These are phyloP conservation scores for Oncorhynchus kisutch DNA, from an alignment of 2,113 vertebrate genomes.

Conservation along the genomic window DNA sequence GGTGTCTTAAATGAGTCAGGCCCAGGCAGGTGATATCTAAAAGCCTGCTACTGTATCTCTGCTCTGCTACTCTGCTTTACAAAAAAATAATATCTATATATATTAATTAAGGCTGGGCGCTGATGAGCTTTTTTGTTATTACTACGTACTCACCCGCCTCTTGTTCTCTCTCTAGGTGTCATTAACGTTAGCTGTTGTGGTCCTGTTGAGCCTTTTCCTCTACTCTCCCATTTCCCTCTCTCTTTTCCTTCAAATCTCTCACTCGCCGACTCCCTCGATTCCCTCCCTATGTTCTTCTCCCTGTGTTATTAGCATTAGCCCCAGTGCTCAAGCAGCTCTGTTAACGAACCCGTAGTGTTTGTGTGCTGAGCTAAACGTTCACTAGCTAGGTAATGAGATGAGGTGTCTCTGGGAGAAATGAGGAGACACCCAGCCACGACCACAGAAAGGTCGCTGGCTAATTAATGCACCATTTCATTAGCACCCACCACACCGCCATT, in stretches of 20 bases:
- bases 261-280: constrained; percentile 14
- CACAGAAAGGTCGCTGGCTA: constrained; percentile 40
- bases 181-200: constrained; percentile 23
- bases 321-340: constrained; percentile 9
- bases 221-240: not conserved
- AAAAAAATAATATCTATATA: too few relatives aligned
- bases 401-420: constrained; percentile 26
- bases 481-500: not conserved
- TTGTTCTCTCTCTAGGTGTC: constrained; percentile 14
- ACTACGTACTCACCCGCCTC: not conserved
- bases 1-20: too few relatives aligned
- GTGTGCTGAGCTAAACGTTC: not conserved
- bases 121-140: constrained; percentile 24
- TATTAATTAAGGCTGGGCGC: not conserved
- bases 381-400: constrained; percentile 29
- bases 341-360: constrained; percentile 5
- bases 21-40: too few relatives aligned
- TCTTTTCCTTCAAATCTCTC: not conserved
- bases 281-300: constrained; percentile 16
- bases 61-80: not conserved
- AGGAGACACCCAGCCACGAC: constrained; percentile 11
- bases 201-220: not conserved
- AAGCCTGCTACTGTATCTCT: too few relatives aligned
- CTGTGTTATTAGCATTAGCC: constrained; percentile 14
- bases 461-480: constrained; percentile 44